These are phyloP conservation scores for Mycetomoellerius zeteki DNA, from an alignment of 1,140 invertebrate genomes.

Conservation along the genomic window DNA sequence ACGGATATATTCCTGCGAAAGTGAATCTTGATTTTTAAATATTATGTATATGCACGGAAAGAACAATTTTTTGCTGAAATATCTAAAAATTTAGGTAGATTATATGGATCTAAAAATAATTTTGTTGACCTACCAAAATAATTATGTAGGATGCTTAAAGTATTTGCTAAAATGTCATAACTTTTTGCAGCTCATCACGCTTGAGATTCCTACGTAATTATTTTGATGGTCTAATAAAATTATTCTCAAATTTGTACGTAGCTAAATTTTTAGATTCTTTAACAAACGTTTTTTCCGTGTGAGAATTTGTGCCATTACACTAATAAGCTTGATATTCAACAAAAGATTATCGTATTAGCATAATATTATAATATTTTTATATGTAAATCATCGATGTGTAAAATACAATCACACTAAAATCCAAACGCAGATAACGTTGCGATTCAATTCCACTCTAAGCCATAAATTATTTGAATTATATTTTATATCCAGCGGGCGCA, in stretches of 20 bases:
- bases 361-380: not conserved
- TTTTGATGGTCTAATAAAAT: too few species aligned
- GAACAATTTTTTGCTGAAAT: too few species aligned
- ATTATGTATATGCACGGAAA: not conserved
- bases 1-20: not conserved
- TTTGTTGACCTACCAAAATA: too few species aligned
- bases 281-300: too few species aligned
- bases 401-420: not conserved
- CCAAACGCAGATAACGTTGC: not conserved
- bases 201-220: too few species aligned
- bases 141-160: too few species aligned
- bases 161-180: too few species aligned
- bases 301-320: not conserved
- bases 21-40: slow-evolving; percentile 26
- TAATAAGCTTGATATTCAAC: not conserved
- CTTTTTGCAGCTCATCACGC: too few species aligned
- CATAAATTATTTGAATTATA: not conserved
- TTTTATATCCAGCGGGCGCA: slow-evolving; percentile 4
- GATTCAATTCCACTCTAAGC: not conserved
- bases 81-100: too few species aligned
- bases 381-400: not conserved
- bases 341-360: not conserved
- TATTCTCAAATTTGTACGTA: too few species aligned
- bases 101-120: too few species aligned
- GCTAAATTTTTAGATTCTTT: too few species aligned